Conservation (phyloP, 2,113 vertebrate genomes). For the Ardeotis arabs region DNA sequence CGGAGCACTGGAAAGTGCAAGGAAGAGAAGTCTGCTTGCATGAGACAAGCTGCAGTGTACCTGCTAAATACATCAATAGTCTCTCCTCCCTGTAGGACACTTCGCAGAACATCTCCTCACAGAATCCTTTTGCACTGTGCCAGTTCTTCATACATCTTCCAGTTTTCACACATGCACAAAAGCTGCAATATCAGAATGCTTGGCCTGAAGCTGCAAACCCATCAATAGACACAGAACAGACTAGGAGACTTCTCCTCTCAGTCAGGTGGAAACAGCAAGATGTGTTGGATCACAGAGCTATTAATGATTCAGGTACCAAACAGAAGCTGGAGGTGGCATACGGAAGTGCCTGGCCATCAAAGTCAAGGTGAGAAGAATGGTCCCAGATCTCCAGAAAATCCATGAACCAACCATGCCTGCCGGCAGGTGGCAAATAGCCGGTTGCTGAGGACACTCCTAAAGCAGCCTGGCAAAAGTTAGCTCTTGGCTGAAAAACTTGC, state of each 20-base stretch:
- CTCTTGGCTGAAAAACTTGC: neutral
- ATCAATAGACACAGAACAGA: neutral
- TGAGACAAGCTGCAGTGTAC: neutral
- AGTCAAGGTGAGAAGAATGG: neutral
- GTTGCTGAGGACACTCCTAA: neutral
- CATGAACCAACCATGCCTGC: neutral
- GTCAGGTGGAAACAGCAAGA: neutral
- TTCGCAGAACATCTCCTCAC: rapidly evolving
- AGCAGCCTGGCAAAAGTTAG: neutral
- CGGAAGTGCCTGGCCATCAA: neutral
- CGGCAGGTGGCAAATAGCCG: neutral
- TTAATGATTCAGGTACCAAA: neutral
- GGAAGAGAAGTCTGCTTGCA: neutral
- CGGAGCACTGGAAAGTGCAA: neutral
- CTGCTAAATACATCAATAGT: neutral
- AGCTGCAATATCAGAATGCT: neutral
- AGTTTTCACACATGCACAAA: neutral
- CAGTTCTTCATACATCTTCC: neutral
- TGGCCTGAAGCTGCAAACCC: neutral
- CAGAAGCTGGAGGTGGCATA: neutral
- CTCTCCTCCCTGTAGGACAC: neutral
- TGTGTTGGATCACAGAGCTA: neutral
- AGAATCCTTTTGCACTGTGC: neutral
- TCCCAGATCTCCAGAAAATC: neutral
- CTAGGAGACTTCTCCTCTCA: neutral